Evolutionary conservation across 2,888 invertebrate species (phyloP), one percentile per base, ranked within the genome.

Genomic region (Nemotelus pantherinus): DNA sequence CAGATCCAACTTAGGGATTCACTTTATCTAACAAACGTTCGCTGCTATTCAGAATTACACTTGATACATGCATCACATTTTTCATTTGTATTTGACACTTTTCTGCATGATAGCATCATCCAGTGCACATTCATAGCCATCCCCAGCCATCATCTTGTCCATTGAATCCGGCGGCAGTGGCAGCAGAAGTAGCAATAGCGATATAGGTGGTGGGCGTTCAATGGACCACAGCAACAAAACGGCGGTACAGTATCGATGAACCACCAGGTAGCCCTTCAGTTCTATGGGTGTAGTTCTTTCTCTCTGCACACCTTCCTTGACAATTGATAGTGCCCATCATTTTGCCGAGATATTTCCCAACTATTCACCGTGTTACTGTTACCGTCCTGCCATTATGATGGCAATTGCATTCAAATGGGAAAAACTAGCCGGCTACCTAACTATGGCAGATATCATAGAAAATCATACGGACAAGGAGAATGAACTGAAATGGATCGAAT

Each of bases 31-130:
- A 70, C 55, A 53, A 25, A 70, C 41, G 25, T 25, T 25, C 25
- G 25, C 25, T 60, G 25, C 72, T 72, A 72, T 72, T 72, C 72
- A 58, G 70, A 60, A 72, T 10, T 72, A 45, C 72, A 60, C 72
- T 58, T 72, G 72, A 72, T 72, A 72, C 72, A 72, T 72, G 72
- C 47, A 72, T 58, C 72, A 45, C 60, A 72, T 72, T 72, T 72
- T 72, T 72, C 72, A 72, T 72, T 72, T 47, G 72, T 58, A 72
- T 72, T 72, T 72, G 72, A 72, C 72, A 72, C 58, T 72, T 72
- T 72, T 72, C 58, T 72, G 72, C 72, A 58, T 72, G 72, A 72
- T 72, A 72, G 45, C 72, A 72, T 70, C 70, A 39, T 47, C 45
- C n/a, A 25, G 41, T 7, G 70, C 41, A n/a, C 60, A 25, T 60